A percentile compares a stretch with the other conserved stretches of the same genome.
Conservation (phyloP, 2,888 invertebrate genomes). For the Agonopterix heracliana region DNA sequence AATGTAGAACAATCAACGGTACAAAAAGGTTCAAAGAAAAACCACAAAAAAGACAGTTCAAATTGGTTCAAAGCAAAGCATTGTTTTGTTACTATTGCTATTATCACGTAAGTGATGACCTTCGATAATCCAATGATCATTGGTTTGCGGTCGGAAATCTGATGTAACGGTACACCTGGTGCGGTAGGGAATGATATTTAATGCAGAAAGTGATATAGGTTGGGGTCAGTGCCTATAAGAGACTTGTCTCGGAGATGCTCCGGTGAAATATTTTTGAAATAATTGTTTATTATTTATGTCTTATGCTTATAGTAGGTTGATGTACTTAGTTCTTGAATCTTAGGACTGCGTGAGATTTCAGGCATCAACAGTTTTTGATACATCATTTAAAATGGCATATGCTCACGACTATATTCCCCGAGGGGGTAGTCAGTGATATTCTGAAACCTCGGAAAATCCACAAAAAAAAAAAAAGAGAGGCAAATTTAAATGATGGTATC, state of each 20-base stretch:
- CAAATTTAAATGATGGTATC: too few species aligned
- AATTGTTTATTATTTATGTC: not conserved
- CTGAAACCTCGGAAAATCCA: too few species aligned
- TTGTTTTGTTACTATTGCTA: constrained; percentile 9
- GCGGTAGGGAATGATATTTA: constrained; percentile 16
- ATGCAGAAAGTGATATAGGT: constrained; percentile 1
- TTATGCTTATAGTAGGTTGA: too few species aligned
- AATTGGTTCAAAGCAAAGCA: not conserved
- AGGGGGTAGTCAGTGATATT: too few species aligned
- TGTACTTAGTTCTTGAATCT: too few species aligned
- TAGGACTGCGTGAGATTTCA: too few species aligned
- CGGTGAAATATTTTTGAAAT: constrained; percentile 7
- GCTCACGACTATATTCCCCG: too few species aligned
- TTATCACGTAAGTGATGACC: constrained; percentile 29
- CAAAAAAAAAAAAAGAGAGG: too few species aligned
- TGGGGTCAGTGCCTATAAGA: constrained; percentile 2
- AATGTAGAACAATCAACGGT: too few species aligned
- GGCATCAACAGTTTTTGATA: too few species aligned
- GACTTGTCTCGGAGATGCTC: constrained; percentile 4
- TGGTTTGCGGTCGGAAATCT: constrained; percentile 52
- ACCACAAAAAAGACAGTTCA: not conserved
- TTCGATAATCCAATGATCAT: constrained; percentile 58
- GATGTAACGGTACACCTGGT: constrained; percentile 44
- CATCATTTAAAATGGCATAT: too few species aligned
- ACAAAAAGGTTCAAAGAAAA: not conserved